Evolutionary conservation across 1,140 invertebrate species (phyloP).

Genomic region (Colletes latitarsis): DNA sequence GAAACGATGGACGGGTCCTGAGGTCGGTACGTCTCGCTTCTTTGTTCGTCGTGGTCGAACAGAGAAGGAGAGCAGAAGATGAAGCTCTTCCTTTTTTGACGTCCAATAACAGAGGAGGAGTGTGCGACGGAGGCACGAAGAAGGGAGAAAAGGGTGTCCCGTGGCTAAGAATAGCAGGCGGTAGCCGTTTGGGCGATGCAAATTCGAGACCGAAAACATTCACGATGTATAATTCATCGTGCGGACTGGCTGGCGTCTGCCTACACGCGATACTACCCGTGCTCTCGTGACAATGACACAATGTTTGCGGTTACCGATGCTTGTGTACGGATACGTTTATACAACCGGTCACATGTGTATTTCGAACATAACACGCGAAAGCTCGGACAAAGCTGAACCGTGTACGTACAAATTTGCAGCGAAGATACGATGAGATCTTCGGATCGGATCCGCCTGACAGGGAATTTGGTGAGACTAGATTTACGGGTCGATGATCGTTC

Average conservation of each 20-base stretch:
- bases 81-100: constrained; percentile 35
- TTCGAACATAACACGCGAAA: constrained; percentile 7
- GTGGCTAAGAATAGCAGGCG: constrained; percentile 63
- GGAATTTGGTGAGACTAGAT: neutral
- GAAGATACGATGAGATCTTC: neutral
- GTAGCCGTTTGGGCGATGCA: constrained; percentile 66
- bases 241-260: constrained; percentile 56
- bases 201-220: constrained; percentile 68
- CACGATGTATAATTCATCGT: constrained; percentile 70
- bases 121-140: constrained; percentile 1
- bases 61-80: constrained; percentile 12
- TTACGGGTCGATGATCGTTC: too few species aligned
- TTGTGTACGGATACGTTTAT: constrained; percentile 41
- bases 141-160: constrained; percentile 34
- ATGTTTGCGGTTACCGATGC: constrained; percentile 62
- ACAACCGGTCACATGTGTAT: constrained; percentile 19
- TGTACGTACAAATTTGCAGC: constrained; percentile 13
- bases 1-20: constrained; percentile 29
- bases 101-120: constrained; percentile 33
- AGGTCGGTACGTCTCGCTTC: constrained; percentile 47
- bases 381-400: constrained; percentile 7
- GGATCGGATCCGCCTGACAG: neutral
- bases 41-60: neutral
- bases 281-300: constrained; percentile 67
- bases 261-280: constrained; percentile 63